Conservation (phyloP, 2,888 invertebrate genomes). For the Lasioglossum lativentre region DNA sequence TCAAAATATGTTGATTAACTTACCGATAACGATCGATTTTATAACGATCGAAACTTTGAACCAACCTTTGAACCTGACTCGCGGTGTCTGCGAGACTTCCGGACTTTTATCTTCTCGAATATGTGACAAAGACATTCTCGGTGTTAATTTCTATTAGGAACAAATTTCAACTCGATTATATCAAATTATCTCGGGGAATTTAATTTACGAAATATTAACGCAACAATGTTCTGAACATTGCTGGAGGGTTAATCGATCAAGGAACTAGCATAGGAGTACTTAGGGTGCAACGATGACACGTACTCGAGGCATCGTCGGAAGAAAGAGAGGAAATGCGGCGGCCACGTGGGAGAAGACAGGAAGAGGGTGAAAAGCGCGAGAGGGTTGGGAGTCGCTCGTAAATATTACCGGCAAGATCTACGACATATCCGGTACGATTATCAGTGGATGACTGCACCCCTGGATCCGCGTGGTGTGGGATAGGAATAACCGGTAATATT, state of each 20-base stretch:
- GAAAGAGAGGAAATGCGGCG: slow-evolving; percentile 2
- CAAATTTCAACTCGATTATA: not conserved
- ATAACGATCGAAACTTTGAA: not conserved
- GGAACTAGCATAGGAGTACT: not conserved
- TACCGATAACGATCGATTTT: not conserved
- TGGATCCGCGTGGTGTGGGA: slow-evolving; percentile 58
- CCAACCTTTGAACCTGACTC: not conserved
- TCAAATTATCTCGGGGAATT: not conserved
- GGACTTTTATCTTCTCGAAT: no score
- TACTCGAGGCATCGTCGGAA: not conserved
- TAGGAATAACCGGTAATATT: slow-evolving; percentile 79
- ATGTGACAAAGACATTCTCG: no score
- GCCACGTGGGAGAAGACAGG: slow-evolving; percentile 5
- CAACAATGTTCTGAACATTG: not conserved
- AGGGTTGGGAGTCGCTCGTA: slow-evolving; percentile 65
- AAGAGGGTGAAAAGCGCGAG: not conserved
- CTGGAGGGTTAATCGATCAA: not conserved
- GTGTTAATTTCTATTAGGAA: not conserved
- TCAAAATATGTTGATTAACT: not conserved
- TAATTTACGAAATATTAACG: not conserved
- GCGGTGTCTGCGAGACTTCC: no score
- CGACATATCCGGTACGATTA: slow-evolving; percentile 79
- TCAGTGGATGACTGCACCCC: slow-evolving; percentile 71
- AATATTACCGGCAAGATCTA: slow-evolving; percentile 75
- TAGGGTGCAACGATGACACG: no score